Evolutionary conservation across 2,113 vertebrate genomes (phyloP), one percentile per base, ranked within the genome.

Genomic region (Synchiropus splendidus): DNA sequence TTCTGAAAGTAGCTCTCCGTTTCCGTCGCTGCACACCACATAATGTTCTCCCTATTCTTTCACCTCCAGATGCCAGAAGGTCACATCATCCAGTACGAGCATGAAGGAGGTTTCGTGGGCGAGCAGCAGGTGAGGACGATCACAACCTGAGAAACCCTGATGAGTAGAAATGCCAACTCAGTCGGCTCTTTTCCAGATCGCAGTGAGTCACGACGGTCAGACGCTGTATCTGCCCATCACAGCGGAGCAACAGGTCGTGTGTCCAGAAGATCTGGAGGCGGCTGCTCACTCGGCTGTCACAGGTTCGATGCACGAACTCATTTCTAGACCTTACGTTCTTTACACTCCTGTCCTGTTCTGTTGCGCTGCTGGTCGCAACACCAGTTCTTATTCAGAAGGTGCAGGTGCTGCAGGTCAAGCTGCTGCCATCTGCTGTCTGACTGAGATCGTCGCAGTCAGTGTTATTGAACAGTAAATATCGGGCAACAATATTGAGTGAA

Each of bases 51-150:
- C 18, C 13, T 16, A 10, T 39, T 31, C 3, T 39, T 17, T 58
- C 33, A 32, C 53, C 31, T 41, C 14, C 56, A 98, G 94, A 89
- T 98, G 14, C 85, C 91, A 64, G 94, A 98, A 2, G 92, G 92
- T 36, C 94, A 93, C 61, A 94, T 98, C 54, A 95, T 98, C 62
- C 93, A 97, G 74, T 97, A 98, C 0, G 94, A 98, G 49, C 88
- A 89, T 17, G 91, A 89, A 0, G 66, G 86, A n/a, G 77, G 86
- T 0, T 90, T 94, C 59, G 64, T 96, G 1, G 90, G 89, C 11
- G 94, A 94, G 60, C 88, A 92, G 0, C 90, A 97, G 89, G 92
- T 94, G 41, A 51, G 53, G 13, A 10, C 6, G 12, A 17, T 13
- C 30, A 10, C 48, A 55, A 31, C 10, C 5, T 5, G 32, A 11